These are phyloP conservation scores for Lycocerus yunnanus DNA, from an alignment of 2,888 invertebrate species.

Conservation along the genomic window DNA sequence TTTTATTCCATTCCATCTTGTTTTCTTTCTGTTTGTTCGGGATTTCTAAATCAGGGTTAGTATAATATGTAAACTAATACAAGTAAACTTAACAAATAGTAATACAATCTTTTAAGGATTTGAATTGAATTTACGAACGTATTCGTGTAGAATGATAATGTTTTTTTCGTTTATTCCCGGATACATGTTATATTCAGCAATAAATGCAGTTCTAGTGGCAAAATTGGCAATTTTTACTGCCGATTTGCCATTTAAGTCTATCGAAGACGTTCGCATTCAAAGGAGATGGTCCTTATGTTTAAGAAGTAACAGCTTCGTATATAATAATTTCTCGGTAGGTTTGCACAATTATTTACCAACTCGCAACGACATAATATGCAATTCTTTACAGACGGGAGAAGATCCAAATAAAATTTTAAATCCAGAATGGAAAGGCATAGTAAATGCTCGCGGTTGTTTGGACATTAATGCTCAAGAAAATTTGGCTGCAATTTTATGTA, in stretches of 20 bases:
- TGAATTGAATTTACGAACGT: constrained; percentile 44
- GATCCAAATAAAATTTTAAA: constrained; percentile 31
- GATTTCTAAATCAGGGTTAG: constrained; percentile 52
- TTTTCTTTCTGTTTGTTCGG: constrained; percentile 45
- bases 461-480: constrained; percentile 46
- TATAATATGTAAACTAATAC: neutral
- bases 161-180: constrained; percentile 48
- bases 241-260: constrained; percentile 47
- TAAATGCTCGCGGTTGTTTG: constrained; percentile 51
- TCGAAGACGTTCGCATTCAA: constrained; percentile 49
- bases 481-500: constrained; percentile 49
- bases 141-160: constrained; percentile 45
- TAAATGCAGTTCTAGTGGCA: constrained; percentile 53
- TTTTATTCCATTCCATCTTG: constrained; percentile 44
- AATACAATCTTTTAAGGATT: constrained; percentile 41
- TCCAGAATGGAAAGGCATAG: constrained; percentile 44
- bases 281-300: constrained; percentile 53
- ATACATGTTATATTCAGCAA: constrained; percentile 44
- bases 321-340: constrained; percentile 47
- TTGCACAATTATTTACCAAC: neutral
- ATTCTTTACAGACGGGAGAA: neutral
- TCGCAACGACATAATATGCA: neutral
- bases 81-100: neutral
- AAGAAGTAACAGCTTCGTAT: constrained; percentile 53
- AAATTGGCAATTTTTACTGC: constrained; percentile 51